Evolutionary conservation across 2,113 vertebrate species (phyloP).

Genomic region (Carlito syrichta): DNA sequence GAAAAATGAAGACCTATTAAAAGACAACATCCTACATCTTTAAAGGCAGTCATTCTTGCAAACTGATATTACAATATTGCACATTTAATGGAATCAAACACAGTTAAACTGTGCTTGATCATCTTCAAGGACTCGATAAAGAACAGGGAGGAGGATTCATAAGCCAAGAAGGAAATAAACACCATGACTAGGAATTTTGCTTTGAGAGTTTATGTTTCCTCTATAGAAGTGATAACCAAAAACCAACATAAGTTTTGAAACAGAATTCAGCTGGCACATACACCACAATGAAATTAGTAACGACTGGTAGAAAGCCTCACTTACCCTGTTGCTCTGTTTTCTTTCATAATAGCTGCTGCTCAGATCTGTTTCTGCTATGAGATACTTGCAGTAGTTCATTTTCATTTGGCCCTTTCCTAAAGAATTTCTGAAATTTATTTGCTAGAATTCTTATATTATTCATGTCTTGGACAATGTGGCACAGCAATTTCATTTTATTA

Average conservation of each 20-base stretch:
- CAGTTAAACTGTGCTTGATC: background rate
- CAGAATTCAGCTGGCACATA: background rate
- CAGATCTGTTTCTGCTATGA: background rate
- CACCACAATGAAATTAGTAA: background rate
- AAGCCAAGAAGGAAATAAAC: background rate
- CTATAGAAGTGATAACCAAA: background rate
- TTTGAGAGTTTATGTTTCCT: background rate
- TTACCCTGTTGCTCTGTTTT: rapidly evolving
- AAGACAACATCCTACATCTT: background rate
- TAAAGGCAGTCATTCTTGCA: background rate
- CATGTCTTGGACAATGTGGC: background rate
- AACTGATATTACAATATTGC: background rate
- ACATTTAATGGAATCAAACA: background rate
- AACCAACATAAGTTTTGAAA: background rate
- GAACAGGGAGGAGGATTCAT: background rate
- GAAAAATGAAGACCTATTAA: background rate
- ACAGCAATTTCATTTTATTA: background rate
- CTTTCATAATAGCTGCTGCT: background rate
- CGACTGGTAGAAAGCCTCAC: background rate
- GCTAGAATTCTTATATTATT: background rate
- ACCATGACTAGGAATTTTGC: background rate
- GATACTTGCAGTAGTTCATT: background rate
- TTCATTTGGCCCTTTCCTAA: background rate
- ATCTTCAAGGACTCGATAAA: background rate
- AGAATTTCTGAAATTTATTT: background rate